Conservation (phyloP, 2,888 invertebrate species). For the Mythimna ferrago region DNA sequence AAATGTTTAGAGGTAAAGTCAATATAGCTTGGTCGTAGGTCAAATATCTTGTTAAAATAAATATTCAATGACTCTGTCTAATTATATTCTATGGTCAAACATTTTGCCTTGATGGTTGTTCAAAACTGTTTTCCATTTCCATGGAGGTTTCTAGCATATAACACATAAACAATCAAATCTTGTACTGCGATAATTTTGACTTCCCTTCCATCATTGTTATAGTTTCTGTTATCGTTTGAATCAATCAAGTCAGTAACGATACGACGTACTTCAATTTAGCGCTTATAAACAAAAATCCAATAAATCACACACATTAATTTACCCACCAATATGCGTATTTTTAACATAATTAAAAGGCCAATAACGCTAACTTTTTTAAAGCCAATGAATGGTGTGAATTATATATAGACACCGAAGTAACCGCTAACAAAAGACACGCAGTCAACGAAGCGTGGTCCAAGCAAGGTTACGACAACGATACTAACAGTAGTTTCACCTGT, state of each 20-base stretch:
- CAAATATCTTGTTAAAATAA: slow-evolving; percentile 20
- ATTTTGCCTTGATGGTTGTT: slow-evolving; percentile 14
- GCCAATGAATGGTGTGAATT: slow-evolving; percentile 68
- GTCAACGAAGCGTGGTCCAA: slow-evolving; percentile 74
- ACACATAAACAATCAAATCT: slow-evolving; percentile 35
- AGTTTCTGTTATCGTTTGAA: slow-evolving; percentile 39
- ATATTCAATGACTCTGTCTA: slow-evolving; percentile 18
- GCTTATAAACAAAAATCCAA: slow-evolving; percentile 13
- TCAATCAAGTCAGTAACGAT: slow-evolving; percentile 23
- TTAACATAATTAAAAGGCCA: slow-evolving; percentile 55
- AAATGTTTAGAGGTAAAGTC: slow-evolving; percentile 8
- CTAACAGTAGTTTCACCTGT: slow-evolving; percentile 76
- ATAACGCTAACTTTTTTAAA: slow-evolving; percentile 57
- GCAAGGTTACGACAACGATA: slow-evolving; percentile 76
- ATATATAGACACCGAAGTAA: slow-evolving; percentile 67
- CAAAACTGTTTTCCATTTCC: slow-evolving; percentile 24
- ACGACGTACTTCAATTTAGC: slow-evolving; percentile 16
- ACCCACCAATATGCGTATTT: slow-evolving; percentile 29
- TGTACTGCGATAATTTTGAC: slow-evolving; percentile 26
- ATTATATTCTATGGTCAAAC: slow-evolving; percentile 7
- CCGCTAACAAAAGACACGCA: slow-evolving; percentile 72
- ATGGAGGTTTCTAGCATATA: slow-evolving; percentile 32
- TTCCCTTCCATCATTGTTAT: slow-evolving; percentile 45
- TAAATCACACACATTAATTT: slow-evolving; percentile 21
- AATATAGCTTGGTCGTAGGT: slow-evolving; percentile 16